A percentile compares a stretch with the other conserved stretches of the same genome.
phyloP scores from a whole-genome alignment of 1,140 invertebrate genomes.

The Dermatophagoides farinae region DNA sequence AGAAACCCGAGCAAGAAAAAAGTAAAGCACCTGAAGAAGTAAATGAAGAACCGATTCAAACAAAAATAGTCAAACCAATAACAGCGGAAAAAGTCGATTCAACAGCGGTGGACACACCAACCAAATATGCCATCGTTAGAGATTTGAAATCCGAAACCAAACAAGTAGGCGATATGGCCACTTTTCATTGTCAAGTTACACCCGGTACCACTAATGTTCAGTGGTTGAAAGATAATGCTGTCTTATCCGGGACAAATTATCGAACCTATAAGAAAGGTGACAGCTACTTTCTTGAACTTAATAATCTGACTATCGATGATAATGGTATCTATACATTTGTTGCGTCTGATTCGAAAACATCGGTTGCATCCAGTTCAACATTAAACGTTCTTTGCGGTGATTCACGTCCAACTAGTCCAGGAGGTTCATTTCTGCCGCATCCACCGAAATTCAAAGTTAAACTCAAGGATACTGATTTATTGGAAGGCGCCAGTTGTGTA shows the following conservation, averaged over 20 bases:
- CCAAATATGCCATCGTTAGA: neutral
- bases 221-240: slow-evolving; percentile 64
- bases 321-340: slow-evolving; percentile 77
- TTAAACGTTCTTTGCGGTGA: slow-evolving; percentile 44
- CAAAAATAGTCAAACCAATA: neutral
- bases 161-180: slow-evolving; percentile 59
- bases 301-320: slow-evolving; percentile 42
- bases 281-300: slow-evolving; percentile 34
- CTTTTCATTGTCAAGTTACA: slow-evolving; percentile 55
- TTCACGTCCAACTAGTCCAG: slow-evolving; percentile 21
- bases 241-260: neutral
- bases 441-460: slow-evolving; percentile 46
- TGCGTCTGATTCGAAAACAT: slow-evolving; percentile 39
- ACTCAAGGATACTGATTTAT: slow-evolving; percentile 61
- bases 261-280: slow-evolving; percentile 37
- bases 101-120: no score
- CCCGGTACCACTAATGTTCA: slow-evolving; percentile 36
- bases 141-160: neutral
- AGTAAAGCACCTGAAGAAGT: no score
- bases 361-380: slow-evolving; percentile 39
- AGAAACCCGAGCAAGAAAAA: neutral
- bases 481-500: slow-evolving; percentile 55
- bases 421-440: slow-evolving; percentile 21
- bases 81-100: neutral
- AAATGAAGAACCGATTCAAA: neutral